These are phyloP conservation scores for Bedellia somnulentella DNA, from an alignment of 2,888 invertebrate genomes.

Conservation along the genomic window DNA sequence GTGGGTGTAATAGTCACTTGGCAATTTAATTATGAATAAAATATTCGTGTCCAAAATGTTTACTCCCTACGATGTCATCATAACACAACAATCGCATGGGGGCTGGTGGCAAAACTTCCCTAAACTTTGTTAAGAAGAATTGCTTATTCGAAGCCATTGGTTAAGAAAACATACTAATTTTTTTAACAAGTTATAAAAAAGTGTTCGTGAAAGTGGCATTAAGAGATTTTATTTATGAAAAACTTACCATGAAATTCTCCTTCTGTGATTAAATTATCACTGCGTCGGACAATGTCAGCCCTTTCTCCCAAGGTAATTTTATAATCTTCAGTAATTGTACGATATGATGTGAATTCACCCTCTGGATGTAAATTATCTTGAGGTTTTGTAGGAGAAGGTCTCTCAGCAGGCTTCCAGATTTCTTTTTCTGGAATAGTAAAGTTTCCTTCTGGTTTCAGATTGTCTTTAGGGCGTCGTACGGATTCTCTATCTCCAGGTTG, in stretches of 20 bases:
- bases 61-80: too few relatives aligned
- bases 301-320: slow-evolving; percentile 64
- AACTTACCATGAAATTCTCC: slow-evolving; percentile 69
- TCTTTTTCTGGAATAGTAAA: slow-evolving; percentile 33
- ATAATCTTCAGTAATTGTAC: slow-evolving; percentile 59
- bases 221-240: too few relatives aligned
- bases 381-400: slow-evolving; percentile 53
- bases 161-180: too few relatives aligned
- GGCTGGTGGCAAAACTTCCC: too few relatives aligned
- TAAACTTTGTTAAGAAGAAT: too few relatives aligned
- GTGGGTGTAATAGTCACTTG: too few relatives aligned
- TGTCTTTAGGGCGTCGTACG: slow-evolving; percentile 50
- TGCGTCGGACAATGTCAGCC: slow-evolving; percentile 64
- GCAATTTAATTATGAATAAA: too few relatives aligned
- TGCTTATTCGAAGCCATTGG: too few relatives aligned
- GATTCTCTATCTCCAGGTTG: slow-evolving; percentile 45
- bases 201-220: too few relatives aligned
- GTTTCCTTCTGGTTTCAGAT: slow-evolving; percentile 52
- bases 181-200: too few relatives aligned
- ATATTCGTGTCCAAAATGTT: too few relatives aligned
- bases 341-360: slow-evolving; percentile 53
- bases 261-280: slow-evolving; percentile 67
- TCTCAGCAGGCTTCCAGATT: slow-evolving; percentile 50
- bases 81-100: too few relatives aligned
- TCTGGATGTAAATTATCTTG: slow-evolving; percentile 60